Evolutionary conservation across 2,113 vertebrate genomes (phyloP).

Genomic region (Brienomyrus brachyistius): DNA sequence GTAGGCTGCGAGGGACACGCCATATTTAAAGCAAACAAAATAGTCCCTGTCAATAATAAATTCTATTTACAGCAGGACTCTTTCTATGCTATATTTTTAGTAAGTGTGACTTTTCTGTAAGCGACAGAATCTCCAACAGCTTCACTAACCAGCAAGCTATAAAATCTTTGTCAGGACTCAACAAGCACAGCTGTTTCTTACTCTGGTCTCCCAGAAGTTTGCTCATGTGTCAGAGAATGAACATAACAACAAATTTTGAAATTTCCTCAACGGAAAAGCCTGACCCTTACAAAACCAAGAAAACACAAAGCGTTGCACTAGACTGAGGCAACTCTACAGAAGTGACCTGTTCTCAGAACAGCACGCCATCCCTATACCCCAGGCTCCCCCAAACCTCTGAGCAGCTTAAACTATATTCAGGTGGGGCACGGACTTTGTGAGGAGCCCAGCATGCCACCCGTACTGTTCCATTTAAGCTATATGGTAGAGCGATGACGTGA

Average conservation of each 20-base stretch:
- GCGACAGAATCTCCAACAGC: not conserved
- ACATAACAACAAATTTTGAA: not conserved
- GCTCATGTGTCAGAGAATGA: not conserved
- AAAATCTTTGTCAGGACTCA: not conserved
- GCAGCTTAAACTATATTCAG: conserved; percentile 20
- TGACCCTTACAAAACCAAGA: not conserved
- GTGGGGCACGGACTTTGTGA: conserved; percentile 13
- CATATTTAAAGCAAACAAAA: not conserved
- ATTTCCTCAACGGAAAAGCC: not conserved
- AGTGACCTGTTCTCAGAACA: conserved; percentile 24
- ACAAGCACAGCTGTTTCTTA: not conserved
- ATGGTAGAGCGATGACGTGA: not conserved
- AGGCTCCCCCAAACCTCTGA: conserved; percentile 22
- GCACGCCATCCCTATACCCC: conserved; percentile 9
- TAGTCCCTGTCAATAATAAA: not conserved
- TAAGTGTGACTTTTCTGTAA: not conserved
- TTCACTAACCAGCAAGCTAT: not conserved
- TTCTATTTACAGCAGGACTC: not conserved
- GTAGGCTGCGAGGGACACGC: not conserved
- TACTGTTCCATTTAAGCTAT: not conserved
- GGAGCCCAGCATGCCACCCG: not conserved
- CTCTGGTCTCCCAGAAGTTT: not conserved
- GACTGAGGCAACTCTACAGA: conserved; percentile 19
- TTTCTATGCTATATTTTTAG: not conserved
- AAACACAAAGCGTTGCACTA: conserved; percentile 11